A percentile compares a stretch with the other conserved stretches of the same genome.
Conservation (phyloP, 35 echinoderm and acorn worm genomes). For the Holothuria glaberrima region DNA sequence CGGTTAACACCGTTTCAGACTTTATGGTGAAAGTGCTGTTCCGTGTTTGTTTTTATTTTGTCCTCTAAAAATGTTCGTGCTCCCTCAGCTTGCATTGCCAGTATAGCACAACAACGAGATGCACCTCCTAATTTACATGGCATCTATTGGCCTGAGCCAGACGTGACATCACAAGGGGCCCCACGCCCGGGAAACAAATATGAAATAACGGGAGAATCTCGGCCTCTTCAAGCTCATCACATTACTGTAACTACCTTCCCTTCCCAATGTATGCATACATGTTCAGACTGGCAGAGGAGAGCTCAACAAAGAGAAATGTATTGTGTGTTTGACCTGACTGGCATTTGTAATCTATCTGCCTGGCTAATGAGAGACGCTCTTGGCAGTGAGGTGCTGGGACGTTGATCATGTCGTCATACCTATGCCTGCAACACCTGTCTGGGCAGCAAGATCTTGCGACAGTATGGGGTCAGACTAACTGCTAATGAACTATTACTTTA, state of each 20-base stretch:
- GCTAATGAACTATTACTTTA: no score
- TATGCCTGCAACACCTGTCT: conserved; percentile 41
- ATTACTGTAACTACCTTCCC: no score
- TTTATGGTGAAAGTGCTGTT: no score
- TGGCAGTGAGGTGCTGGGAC: conserved; percentile 28
- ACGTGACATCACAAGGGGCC: conserved; percentile 43
- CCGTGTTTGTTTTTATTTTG: conserved; percentile 34
- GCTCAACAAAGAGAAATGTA: background rate
- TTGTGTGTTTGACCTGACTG: conserved; percentile 18
- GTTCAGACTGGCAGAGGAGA: no score
- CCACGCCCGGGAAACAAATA: background rate
- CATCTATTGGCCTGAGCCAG: conserved; percentile 46
- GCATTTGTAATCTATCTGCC: conserved; percentile 48
- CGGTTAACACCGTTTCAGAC: no score
- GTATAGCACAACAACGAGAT: background rate
- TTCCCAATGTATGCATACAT: no score
- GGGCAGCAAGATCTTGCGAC: conserved; percentile 9
- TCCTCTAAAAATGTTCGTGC: conserved; percentile 27
- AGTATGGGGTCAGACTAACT: background rate
- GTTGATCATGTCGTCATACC: background rate
- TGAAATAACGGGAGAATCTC: no score
- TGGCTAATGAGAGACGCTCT: conserved; percentile 33
- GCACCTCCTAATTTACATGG: conserved; percentile 31
- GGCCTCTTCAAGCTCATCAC: no score
- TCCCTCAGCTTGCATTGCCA: conserved; percentile 5